Percentiles rank a stretch among this genome's conserved stretches.
phyloP scores from a whole-genome alignment of 2,113 vertebrate genomes.

The Vulpes ferrilata region DNA sequence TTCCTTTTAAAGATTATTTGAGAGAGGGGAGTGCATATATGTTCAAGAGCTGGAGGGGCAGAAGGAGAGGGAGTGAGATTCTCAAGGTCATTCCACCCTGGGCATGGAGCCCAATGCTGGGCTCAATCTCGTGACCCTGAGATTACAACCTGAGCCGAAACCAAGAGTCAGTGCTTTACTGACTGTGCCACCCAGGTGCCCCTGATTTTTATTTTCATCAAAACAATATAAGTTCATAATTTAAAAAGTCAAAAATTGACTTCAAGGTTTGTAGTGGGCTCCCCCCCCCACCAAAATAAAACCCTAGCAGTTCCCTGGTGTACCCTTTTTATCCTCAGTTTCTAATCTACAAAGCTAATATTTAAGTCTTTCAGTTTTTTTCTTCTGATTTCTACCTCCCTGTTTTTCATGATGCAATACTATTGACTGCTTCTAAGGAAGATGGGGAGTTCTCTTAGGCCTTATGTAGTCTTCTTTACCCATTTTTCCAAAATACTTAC shows the following conservation, averaged over 20 bases:
- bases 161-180: not conserved
- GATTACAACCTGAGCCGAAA: not conserved
- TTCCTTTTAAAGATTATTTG: not conserved
- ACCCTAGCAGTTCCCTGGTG: not conserved
- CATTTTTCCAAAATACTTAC: not conserved
- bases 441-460: not conserved
- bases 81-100: not conserved
- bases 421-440: constrained; percentile 11
- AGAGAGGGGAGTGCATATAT: not conserved
- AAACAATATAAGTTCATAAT: not conserved
- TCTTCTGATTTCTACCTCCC: not conserved
- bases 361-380: not conserved
- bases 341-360: not conserved
- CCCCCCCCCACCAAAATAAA: accelerated
- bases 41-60: not conserved
- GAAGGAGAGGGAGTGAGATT: not conserved
- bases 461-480: not conserved
- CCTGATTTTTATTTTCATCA: not conserved
- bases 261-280: not conserved
- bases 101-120: not conserved
- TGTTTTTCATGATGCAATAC: constrained; percentile 7
- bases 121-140: not conserved
- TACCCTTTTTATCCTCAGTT: not conserved
- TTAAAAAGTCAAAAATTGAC: not conserved
- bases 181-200: not conserved